phyloP scores from a whole-genome alignment of 2,888 invertebrate genomes.

The Mesoligia furuncula region DNA sequence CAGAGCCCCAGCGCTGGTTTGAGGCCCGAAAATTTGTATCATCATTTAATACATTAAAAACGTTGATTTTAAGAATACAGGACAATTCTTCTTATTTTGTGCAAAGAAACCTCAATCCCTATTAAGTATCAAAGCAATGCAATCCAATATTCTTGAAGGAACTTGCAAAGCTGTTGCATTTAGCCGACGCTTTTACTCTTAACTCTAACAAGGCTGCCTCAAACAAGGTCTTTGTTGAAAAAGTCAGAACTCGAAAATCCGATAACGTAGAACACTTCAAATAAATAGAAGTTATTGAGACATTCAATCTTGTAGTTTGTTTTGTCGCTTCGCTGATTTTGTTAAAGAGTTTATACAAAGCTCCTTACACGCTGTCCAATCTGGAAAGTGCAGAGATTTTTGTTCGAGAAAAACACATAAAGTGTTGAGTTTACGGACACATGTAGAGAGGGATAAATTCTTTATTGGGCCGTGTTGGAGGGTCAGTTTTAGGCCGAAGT shows the following conservation, averaged over 20 bases:
- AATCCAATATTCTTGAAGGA: slow-evolving; percentile 19
- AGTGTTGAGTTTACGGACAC: slow-evolving; percentile 49
- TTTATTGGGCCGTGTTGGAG: slow-evolving; percentile 47
- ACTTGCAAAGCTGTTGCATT: slow-evolving; percentile 35
- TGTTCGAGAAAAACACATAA: slow-evolving; percentile 43
- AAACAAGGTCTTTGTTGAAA: slow-evolving; percentile 48
- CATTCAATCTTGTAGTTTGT: slow-evolving; percentile 49
- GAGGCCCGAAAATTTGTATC: background rate
- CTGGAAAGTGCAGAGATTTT: slow-evolving; percentile 57
- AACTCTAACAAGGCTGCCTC: slow-evolving; percentile 13
- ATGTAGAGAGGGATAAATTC: slow-evolving; percentile 41
- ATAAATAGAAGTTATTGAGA: slow-evolving; percentile 61
- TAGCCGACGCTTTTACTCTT: slow-evolving; percentile 8
- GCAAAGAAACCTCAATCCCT: background rate
- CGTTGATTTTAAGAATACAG: background rate
- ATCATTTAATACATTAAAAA: background rate
- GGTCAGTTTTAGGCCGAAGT: slow-evolving; percentile 38
- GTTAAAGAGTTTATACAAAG: slow-evolving; percentile 52
- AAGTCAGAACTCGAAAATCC: slow-evolving; percentile 35
- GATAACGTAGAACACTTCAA: slow-evolving; percentile 56
- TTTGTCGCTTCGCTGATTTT: slow-evolving; percentile 50
- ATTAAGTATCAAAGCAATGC: slow-evolving; percentile 27
- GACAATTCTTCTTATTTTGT: background rate
- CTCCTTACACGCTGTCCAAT: slow-evolving; percentile 49
- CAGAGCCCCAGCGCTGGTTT: too few relatives aligned